phyloP scores from a whole-genome alignment of 2,113 vertebrate genomes.

The Vulpes lagopus region DNA sequence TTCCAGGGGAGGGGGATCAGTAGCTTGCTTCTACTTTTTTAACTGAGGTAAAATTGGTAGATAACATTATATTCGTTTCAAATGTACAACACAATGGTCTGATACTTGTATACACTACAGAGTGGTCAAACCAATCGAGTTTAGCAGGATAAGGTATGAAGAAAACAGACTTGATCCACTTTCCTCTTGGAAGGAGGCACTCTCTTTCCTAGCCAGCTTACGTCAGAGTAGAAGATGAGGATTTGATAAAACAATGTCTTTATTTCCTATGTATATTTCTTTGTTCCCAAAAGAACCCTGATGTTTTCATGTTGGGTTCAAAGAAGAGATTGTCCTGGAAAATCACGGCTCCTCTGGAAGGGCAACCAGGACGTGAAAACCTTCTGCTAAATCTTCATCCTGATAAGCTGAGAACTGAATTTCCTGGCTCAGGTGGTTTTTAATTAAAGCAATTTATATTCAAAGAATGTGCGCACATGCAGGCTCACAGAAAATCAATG shows the following conservation, averaged over 20 bases:
- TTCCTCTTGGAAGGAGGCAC: conserved; percentile 69
- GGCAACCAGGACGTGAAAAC: conserved; percentile 33
- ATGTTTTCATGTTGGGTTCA: conserved; percentile 75
- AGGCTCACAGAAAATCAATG: conserved; percentile 69
- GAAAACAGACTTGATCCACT: conserved; percentile 71
- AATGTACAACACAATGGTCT: not conserved
- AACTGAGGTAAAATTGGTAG: not conserved
- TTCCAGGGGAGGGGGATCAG: not conserved
- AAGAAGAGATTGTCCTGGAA: conserved; percentile 75
- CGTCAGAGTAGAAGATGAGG: conserved; percentile 73
- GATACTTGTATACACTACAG: not conserved
- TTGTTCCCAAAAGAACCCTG: conserved; percentile 79
- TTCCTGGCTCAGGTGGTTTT: conserved; percentile 73
- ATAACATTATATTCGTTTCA: not conserved
- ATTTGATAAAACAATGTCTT: conserved; percentile 81
- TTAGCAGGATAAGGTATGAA: not conserved
- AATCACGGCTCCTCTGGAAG: conserved; percentile 63
- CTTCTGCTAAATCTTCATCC: conserved; percentile 30
- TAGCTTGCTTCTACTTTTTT: not conserved
- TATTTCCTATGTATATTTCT: conserved; percentile 84
- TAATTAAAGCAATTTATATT: conserved; percentile 76
- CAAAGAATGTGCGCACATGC: conserved; percentile 42
- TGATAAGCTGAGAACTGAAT: not conserved
- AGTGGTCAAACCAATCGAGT: not conserved
- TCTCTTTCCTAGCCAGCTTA: conserved; percentile 66